Base-by-base conservation (phyloP, 2,113 vertebrate genomes). In the Andinoacara biseriatus region DNA sequence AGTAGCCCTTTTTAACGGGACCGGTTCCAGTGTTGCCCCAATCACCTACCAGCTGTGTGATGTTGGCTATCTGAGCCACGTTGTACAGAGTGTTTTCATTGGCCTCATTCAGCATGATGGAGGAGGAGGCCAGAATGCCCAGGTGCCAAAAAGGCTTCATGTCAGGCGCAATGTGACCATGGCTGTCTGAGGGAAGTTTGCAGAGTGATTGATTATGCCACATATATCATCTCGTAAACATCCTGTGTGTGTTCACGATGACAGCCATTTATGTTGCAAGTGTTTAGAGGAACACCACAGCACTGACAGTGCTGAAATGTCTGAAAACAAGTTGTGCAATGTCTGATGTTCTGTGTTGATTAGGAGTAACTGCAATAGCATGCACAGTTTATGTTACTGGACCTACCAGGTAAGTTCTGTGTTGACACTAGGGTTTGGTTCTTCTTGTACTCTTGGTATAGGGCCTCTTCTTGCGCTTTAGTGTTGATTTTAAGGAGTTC, bases 31-130 rank as follows among this genome's bases (percentile, higher is more conserved):
- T 56, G 8, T 56, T 56, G 49, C 17, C 20, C 6, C 49, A 52
- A 20, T 52, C 6, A 93, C 97, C 93, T 90, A 98, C 98, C 97
- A 96, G 95, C 94, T 99, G 97, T n/a, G 95, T 96, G 88, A 99
- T 88, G 3, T 85, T 96, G 89, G 96, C 94, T 38, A 99, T 93
- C 86, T 97, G 96, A 81, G 92, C 95, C 88, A 98, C 80, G 43
- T 96, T 96, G 91, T 96, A 96, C 58, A 95, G 93, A 0, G 97
- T 97, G 74, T 96, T 89, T 88, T 99, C 97, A 1, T 93, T 98
- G 9, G 98, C 98, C 81, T 98, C 96, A 13, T 95, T 95, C 95
- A 98, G 96, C 94, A 95, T 96, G 79, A 98, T 35, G 0, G 95
- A 97, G 88, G 97, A 97, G 75, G 96, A 93, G 58, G 96, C 97